Conservation (phyloP, 2,888 invertebrate species). For the Adineta ricciae region DNA sequence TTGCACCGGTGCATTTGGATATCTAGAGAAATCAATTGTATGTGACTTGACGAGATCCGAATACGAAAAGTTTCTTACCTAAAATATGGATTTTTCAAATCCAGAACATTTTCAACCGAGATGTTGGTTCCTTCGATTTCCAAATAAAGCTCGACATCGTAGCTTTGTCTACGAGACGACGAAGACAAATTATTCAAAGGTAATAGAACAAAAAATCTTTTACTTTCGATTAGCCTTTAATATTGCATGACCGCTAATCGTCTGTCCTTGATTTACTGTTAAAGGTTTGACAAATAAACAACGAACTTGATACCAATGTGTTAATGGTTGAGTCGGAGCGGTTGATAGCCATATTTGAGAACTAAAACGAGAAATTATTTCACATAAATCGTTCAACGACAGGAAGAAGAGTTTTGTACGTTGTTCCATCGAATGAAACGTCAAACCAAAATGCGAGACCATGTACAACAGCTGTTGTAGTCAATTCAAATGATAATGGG, state of each 20-base stretch:
- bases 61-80: conserved; percentile 51
- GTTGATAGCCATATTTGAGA: conserved; percentile 92
- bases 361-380: conserved; percentile 39
- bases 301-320: conserved; percentile 97
- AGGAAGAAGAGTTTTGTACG: conserved; percentile 39
- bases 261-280: conserved; percentile 84
- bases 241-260: conserved; percentile 72
- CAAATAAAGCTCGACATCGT: conserved; percentile 91
- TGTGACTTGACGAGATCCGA: not conserved
- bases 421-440: conserved; percentile 76
- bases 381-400: too few species aligned
- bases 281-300: conserved; percentile 85
- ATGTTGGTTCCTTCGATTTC: conserved; percentile 73
- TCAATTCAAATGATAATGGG: conserved; percentile 78
- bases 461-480: conserved; percentile 85
- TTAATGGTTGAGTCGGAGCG: conserved; percentile 88
- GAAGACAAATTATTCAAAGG: not conserved
- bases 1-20: not conserved
- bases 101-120: conserved; percentile 77
- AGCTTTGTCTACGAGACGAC: conserved; percentile 67
- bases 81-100: conserved; percentile 95
- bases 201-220: conserved; percentile 26
- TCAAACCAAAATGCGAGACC: conserved; percentile 99
- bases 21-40: not conserved
- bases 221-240: conserved; percentile 81